Evolutionary conservation across 2,797 vertebrate species (phyloP).

Genomic region (Psittacula derbiana): DNA sequence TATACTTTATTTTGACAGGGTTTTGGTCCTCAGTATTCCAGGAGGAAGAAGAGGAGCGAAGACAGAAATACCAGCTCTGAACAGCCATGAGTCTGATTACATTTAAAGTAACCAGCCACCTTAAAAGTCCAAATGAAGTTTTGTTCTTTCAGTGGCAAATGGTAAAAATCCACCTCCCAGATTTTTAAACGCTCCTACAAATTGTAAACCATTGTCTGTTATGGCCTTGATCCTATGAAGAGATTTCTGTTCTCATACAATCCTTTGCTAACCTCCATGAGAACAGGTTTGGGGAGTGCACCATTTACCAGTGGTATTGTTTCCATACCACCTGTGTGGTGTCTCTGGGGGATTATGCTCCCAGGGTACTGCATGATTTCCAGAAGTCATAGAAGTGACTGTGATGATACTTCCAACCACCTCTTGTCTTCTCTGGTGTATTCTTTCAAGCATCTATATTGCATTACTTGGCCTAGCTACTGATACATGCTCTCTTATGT

Average conservation of each 20-base stretch:
- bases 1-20: background rate
- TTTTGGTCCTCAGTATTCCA: background rate
- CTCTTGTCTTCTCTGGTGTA: background rate
- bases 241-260: background rate
- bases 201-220: background rate
- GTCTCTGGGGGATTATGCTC: background rate
- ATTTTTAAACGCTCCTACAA: background rate
- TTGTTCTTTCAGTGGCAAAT: background rate
- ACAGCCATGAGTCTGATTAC: background rate
- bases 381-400: background rate
- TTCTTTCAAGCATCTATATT: background rate
- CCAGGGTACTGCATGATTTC: background rate
- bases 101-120: background rate
- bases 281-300: background rate
- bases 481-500: background rate
- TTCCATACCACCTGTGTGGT: background rate
- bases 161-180: background rate
- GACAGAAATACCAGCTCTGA: background rate
- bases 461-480: background rate
- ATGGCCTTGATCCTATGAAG: rapidly evolving
- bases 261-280: background rate
- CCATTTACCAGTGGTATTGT: background rate
- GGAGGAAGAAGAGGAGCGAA: background rate
- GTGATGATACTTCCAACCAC: background rate
- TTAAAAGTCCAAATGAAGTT: background rate